Base-by-base conservation (phyloP, 2,888 invertebrate genomes). In the Schizaphis graminum region DNA sequence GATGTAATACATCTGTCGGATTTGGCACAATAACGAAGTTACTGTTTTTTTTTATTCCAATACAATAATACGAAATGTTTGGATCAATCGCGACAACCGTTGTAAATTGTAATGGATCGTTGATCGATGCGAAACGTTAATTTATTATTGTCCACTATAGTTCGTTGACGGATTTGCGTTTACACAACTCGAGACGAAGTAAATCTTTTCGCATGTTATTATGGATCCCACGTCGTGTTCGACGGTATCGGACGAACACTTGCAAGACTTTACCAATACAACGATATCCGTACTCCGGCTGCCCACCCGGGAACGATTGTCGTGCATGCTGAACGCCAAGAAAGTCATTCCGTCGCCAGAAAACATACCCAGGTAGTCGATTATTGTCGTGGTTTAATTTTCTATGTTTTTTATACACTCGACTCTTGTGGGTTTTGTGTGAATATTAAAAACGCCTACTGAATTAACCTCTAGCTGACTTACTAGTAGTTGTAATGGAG, bases 261-360 rank as follows among this genome's bases (percentile, higher is more conserved):
- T 13, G 67, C 11, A 35, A 7, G 86, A 91, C 5, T 61, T 41
- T 21, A 11, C 35, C 11, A 28, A 90, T 21, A 13, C 26, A 4
- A 91, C 21, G 3, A 89, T 94, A 86, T 90, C 93, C 35, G 28
- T 90, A 0, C 57, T 94, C 3, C 90, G 89, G 21, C 10, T 49
- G 41, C 90, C 90, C 24, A 94, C 94, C 57, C 77, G 92, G n/a
- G 89, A 92, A 47, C 88, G 85, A 35, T 47, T 94, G 26, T 94
- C 92, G 21, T 94, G 94, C 84, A 94, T 94, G 94, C 41, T 94
- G 35, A 94, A 94, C 10, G 56, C 89, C 10, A 94, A 96, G 91
- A 98, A 97, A 96, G 96, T 97, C 84, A 96, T 98, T 89, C 97
- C 97, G 5, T 97, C 97, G 24, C 97, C 97, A 94, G 97, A 97